Evolutionary conservation across 1,140 invertebrate genomes (phyloP).

Genomic region (Heliothis virescens): DNA sequence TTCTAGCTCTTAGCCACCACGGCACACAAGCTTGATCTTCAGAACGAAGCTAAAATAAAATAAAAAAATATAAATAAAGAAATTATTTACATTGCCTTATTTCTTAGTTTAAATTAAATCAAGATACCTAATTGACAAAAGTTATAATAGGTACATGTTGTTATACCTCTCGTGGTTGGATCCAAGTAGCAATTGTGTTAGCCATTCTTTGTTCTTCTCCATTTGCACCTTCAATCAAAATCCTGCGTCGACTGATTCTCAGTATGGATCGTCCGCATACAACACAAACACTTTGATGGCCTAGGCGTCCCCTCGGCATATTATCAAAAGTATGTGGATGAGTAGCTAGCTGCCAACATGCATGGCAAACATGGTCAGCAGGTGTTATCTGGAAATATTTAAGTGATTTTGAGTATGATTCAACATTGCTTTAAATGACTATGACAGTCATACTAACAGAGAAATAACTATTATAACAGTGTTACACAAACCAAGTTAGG

Average conservation of each 20-base stretch:
- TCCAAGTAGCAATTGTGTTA: slow-evolving; percentile 18
- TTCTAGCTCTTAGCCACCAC: slow-evolving; percentile 39
- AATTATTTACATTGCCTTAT: slow-evolving; percentile 10
- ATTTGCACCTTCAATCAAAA: slow-evolving; percentile 23
- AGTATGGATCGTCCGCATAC: slow-evolving; percentile 23
- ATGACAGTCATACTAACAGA: no score
- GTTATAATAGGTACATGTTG: slow-evolving; percentile 12
- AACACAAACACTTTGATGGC: slow-evolving; percentile 12
- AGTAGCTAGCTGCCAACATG: slow-evolving; percentile 21
- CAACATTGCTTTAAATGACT: no score
- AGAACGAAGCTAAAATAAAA: slow-evolving; percentile 29
- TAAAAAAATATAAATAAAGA: slow-evolving; percentile 36
- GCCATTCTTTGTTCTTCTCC: slow-evolving; percentile 12
- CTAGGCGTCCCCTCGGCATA: neutral
- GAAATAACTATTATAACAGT: no score
- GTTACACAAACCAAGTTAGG: no score
- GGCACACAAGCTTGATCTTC: slow-evolving; percentile 37
- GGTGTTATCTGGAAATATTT: slow-evolving; percentile 37
- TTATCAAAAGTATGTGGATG: slow-evolving; percentile 1
- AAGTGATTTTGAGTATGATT: no score
- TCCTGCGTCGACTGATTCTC: slow-evolving; percentile 16
- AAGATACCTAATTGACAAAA: neutral
- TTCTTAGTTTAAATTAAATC: neutral
- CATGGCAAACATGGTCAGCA: slow-evolving; percentile 19
- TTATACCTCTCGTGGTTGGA: slow-evolving; percentile 24